Base-by-base conservation (phyloP, 1,140 invertebrate species). In the Lasaia peninsularis region DNA sequence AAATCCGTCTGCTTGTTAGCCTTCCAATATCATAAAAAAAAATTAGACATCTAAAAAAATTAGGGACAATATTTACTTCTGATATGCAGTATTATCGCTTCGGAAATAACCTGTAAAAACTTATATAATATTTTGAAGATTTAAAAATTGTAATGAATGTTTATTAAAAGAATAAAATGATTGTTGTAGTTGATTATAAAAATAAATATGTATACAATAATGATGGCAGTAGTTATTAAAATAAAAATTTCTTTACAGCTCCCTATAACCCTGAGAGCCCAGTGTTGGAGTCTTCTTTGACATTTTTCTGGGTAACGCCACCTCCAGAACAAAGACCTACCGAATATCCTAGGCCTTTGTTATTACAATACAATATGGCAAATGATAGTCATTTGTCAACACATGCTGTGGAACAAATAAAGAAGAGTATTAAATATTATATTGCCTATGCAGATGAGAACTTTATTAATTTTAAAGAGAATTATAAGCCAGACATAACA, bases 271-370 rank as follows among this genome's bases (percentile, higher is more conserved):
- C 92, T 50, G 94, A 95, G 73, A 94, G 92, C 67, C 92, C 92
- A 48, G 94, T 93, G 20, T 89, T 95, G 58, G 95, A 95, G 71
- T 96, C 95, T 1, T 93, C 93, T 58, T 92, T 98, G 34, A 95
- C 95, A 53, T 94, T 96, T 55, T 98, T 96, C 80, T 98, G 97
- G 97, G 97, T 98, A 1, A 93, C 97, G 89, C 97, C 98, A 14
- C 97, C 97, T 11, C 94, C 95, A 31, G 97, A 98, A 89, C 95
- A 95, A 71, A 93, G 95, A 70, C 96, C 96, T 2, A 93, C 95
- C 32, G 97, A 98, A 81, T 97, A 97, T 89, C 96, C 96, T 0
- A 92, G 95, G 32, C 97, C 97, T 1, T 95, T 98, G 93, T 89
- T 95, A 8, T 94, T 98, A 86, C 94, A 95, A 65, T 98, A 96